Percentiles rank a stretch among this genome's conserved stretches.
These are phyloP conservation scores for Aldabrachelys gigantea DNA, from an alignment of 2,113 vertebrate genomes.

Conservation along the genomic window DNA sequence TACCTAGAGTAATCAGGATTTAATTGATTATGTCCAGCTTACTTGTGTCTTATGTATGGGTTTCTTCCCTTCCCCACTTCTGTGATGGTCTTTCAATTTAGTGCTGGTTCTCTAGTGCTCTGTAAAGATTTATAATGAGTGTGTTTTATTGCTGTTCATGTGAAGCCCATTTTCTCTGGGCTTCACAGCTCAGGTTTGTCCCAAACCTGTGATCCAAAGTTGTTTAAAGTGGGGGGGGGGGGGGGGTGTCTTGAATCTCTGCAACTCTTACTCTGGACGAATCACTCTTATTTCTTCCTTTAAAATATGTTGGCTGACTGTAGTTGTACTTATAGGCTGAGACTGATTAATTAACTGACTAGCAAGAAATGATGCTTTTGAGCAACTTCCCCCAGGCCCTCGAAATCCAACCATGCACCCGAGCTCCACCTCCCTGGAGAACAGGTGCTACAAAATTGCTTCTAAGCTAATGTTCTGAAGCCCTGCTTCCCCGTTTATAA, in stretches of 20 bases:
- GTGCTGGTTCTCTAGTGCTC: background rate
- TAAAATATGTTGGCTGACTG: background rate
- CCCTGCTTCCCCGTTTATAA: background rate
- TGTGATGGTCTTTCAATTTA: background rate
- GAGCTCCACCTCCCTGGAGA: background rate
- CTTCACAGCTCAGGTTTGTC: background rate
- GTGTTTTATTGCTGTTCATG: background rate
- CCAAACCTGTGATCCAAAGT: background rate
- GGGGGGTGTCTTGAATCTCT: background rate
- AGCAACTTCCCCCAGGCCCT: background rate
- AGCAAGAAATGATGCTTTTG: background rate
- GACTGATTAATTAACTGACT: background rate
- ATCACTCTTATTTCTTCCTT: background rate
- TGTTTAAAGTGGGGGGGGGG: background rate
- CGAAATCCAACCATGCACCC: background rate
- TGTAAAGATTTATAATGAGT: background rate
- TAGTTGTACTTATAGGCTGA: background rate
- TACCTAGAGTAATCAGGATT: background rate
- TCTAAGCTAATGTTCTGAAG: background rate
- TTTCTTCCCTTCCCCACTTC: background rate
- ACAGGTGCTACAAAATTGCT: background rate
- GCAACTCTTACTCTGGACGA: background rate
- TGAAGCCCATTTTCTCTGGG: background rate
- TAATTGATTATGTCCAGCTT: background rate
- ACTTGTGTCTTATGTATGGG: fast-evolving